Evolutionary conservation across 1,140 invertebrate species (phyloP).

Genomic region (Camponotus pennsylvanicus): DNA sequence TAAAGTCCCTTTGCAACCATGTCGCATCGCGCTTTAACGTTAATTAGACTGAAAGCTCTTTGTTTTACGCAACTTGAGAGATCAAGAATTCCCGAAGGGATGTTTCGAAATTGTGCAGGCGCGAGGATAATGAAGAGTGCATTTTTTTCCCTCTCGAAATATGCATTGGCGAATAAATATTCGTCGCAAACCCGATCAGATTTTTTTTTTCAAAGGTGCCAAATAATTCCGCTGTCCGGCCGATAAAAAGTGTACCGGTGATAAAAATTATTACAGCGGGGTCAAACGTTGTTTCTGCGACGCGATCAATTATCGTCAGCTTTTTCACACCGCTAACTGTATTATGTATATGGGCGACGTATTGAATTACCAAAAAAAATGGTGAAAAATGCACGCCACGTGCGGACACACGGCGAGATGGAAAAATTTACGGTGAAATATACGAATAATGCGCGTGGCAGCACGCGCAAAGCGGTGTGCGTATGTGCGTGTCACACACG

Average conservation of each 20-base stretch:
- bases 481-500: background rate
- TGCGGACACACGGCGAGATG: conserved; percentile 42
- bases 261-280: conserved; percentile 61
- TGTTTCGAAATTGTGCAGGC: conserved; percentile 39
- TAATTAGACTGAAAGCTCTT: conserved; percentile 46
- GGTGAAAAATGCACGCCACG: conserved; percentile 58
- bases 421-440: conserved; percentile 58
- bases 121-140: conserved; percentile 36
- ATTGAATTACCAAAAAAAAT: conserved; percentile 63
- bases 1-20: background rate
- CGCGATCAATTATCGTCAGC: conserved; percentile 61
- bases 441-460: conserved; percentile 36
- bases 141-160: conserved; percentile 2
- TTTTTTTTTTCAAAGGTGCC: conserved; percentile 38
- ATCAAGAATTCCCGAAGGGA: conserved; percentile 34
- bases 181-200: conserved; percentile 19
- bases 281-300: conserved; percentile 61
- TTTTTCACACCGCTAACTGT: conserved; percentile 59
- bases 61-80: conserved; percentile 38
- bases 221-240: conserved; percentile 47
- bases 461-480: conserved; percentile 1
- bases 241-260: conserved; percentile 53
- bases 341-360: conserved; percentile 58
- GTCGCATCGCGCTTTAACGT: conserved; percentile 25
- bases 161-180: conserved; percentile 43